Evolutionary conservation across 2,888 invertebrate genomes (phyloP).

Genomic region (Lypha dubia): DNA sequence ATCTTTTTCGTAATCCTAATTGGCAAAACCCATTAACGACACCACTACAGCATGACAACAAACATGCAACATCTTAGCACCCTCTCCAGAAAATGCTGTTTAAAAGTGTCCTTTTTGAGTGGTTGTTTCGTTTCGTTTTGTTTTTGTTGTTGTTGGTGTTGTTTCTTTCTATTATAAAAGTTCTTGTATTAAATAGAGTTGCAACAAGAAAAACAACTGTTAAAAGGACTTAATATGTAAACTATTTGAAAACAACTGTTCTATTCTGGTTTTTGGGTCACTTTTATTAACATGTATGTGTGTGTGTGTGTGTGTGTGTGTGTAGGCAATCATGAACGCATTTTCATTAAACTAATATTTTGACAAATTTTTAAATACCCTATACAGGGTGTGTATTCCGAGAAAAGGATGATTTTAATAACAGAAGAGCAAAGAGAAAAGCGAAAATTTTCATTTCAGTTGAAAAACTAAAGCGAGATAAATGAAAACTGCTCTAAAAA

Average conservation of each 20-base stretch:
- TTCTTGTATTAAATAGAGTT: constrained; percentile 69
- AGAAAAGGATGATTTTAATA: too few relatives aligned
- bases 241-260: constrained; percentile 65
- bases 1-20: constrained; percentile 73
- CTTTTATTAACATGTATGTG: constrained; percentile 44
- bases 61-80: constrained; percentile 45
- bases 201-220: constrained; percentile 51
- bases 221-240: constrained; percentile 63
- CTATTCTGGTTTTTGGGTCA: constrained; percentile 47
- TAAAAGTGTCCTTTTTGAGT: constrained; percentile 29
- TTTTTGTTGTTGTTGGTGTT: too few relatives aligned
- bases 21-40: constrained; percentile 76
- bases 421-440: too few relatives aligned
- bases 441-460: too few relatives aligned
- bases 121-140: constrained; percentile 12
- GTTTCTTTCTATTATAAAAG: constrained; percentile 4
- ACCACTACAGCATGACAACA: constrained; percentile 71
- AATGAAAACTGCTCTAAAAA: too few relatives aligned
- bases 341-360: constrained; percentile 2
- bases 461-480: too few relatives aligned
- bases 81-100: constrained; percentile 14
- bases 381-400: too few relatives aligned
- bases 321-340: background rate
- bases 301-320: too few relatives aligned
- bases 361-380: background rate